Base-by-base conservation (phyloP, 2,113 vertebrate species). In the Protobothrops flavoviridis region DNA sequence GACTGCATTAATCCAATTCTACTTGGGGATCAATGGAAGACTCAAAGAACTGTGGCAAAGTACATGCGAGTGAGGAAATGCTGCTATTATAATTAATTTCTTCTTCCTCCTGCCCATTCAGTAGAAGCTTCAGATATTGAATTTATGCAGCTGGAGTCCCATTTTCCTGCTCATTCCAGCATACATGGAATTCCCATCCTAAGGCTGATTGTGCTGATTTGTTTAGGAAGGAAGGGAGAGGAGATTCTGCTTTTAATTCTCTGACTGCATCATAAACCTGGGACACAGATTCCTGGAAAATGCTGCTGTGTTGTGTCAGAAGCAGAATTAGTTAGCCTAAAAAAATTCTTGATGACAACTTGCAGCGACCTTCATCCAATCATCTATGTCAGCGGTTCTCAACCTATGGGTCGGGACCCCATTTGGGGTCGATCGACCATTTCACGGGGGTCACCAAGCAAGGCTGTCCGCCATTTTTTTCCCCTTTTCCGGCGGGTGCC, bases 221-320 rank as follows among this genome's bases (percentile, higher is more conserved):
- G 69, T 39, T 39, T 20, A 5, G 1, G 1, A 61, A 23, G 2
- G 12, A 5, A 2, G 15, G 6, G 0, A 33, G n/a, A 81, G 2
- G 5, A 81, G 15, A 81, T 39, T 81, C n/a, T 81, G 69, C n/a
- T 81, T 81, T n/a, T n/a, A 39, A 20, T 39, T 81, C n/a, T 33
- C 69, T 81, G n/a, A 81, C 69, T 20, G 69, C 33, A 81, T 81
- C 33, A 81, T 81, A 81, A 39, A 81, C 69, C 69, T 20, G 33
- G n/a, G 69, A 81, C 33, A 33, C 69, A 81, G 15, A 39, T 81
- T 39, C 33, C 69, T 39, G n/a, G 13, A 20, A 81, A 39, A 81
- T 81, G n/a, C n/a, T 33, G n/a, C 29, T 74, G n/a, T 33, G n/a
- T 20, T 74, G n/a, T 74, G 69, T 39, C 69, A 81, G 69, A 81